These are phyloP conservation scores for Ictidomys tridecemlineatus DNA, from an alignment of 2,113 vertebrate species.

Conservation along the genomic window DNA sequence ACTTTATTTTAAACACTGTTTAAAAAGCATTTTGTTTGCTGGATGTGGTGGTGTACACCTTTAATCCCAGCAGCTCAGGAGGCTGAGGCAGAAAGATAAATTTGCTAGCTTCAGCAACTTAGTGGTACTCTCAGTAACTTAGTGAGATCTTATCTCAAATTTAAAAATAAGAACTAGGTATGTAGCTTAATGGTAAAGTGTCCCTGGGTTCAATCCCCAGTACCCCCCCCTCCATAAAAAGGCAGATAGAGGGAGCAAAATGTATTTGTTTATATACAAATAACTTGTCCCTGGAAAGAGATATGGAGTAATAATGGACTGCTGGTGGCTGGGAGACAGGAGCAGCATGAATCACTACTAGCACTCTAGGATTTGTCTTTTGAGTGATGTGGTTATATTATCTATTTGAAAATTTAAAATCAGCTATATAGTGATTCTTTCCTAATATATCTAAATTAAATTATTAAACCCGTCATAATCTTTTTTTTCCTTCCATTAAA, in stretches of 20 bases:
- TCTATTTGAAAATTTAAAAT: conserved; percentile 35
- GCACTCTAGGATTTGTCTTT: conserved; percentile 37
- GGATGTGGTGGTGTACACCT: no score
- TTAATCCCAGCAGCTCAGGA: no score
- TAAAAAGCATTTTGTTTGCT: no score
- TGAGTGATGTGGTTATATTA: conserved; percentile 3
- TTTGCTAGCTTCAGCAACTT: background rate
- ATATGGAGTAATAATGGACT: background rate
- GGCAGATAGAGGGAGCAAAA: background rate
- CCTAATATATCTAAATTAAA: conserved; percentile 42
- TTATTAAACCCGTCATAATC: conserved; percentile 6
- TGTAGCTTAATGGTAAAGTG: background rate
- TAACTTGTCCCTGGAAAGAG: background rate
- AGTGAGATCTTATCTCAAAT: no score
- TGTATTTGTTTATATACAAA: conserved; percentile 8
- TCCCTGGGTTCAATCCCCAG: background rate
- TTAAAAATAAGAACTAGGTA: background rate
- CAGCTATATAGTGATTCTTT: conserved; percentile 19
- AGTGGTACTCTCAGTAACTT: no score
- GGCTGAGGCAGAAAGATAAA: no score
- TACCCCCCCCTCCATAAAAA: background rate
- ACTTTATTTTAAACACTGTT: no score
- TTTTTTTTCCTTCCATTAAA: conserved; percentile 50
- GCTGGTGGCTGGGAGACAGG: background rate
- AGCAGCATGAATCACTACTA: background rate